phyloP scores from a whole-genome alignment of 2,888 invertebrate genomes.

The Ecliptopera silaceata region DNA sequence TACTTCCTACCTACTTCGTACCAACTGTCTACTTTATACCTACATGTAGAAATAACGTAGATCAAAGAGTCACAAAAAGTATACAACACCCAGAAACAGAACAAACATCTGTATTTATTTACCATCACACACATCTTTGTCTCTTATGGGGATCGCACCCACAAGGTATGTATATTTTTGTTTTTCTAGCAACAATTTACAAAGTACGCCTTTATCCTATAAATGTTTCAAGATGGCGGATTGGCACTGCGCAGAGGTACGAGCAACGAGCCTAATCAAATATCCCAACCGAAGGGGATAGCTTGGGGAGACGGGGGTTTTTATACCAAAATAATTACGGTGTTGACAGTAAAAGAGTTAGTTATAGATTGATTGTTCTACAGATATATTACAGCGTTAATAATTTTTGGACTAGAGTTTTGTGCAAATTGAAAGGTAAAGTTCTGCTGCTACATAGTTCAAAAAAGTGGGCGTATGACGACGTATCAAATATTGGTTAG shows the following conservation, averaged over 20 bases:
- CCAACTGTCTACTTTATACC: no score
- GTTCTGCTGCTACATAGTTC: background rate
- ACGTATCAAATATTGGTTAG: conserved; percentile 7
- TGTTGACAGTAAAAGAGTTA: background rate
- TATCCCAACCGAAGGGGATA: conserved; percentile 43
- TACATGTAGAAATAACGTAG: no score
- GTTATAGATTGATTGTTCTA: background rate
- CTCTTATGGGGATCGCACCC: no score
- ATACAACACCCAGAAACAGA: no score
- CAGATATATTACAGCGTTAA: no score
- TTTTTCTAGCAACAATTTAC: background rate
- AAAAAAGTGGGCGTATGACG: conserved; percentile 18
- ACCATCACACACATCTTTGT: no score
- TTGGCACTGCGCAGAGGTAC: conserved; percentile 64
- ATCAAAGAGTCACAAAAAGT: no score
- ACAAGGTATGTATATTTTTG: background rate
- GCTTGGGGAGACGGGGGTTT: background rate
- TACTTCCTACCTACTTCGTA: no score
- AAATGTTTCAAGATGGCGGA: conserved; percentile 73
- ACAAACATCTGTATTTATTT: no score
- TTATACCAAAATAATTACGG: background rate
- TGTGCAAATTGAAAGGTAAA: no score
- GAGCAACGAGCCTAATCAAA: conserved; percentile 80
- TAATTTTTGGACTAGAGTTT: no score
- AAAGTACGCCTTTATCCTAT: conserved; percentile 47